Base-by-base conservation (phyloP, 2,797 vertebrate species). In the Clarias fuscus region DNA sequence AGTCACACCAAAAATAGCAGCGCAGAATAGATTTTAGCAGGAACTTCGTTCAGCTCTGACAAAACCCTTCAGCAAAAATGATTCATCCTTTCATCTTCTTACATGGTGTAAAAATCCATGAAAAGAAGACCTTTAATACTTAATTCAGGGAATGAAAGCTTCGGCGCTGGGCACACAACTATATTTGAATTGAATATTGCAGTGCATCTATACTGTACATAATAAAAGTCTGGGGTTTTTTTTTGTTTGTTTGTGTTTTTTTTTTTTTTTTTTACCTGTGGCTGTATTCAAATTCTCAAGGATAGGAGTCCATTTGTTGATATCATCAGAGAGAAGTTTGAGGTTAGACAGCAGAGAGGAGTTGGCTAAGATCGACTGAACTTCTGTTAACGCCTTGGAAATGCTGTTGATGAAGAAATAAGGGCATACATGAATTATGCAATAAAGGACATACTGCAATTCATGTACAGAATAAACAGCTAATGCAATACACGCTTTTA, bases 301-400 rank as follows among this genome's bases (percentile, higher is more conserved):
- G 13, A 93, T 18, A 0, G 86, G 89, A 81, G 87, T 30, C 95
- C 89, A 95, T 70, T 90, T 91, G 64, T 92, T 64, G 3, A 94
- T 11, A 85, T 94, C 93, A 27, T 91, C 90, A 0, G 91, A 92
- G 33, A 96, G 88, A 64, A 89, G 15, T 87, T 88, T 87, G 0
- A 90, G 71, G 1, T 92, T 93, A 84, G 87, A 90, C 90, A 95
- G 86, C 82, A 93, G n/a, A 5, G 93, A 91, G 67, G 89, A 65
- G 88, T 94, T 88, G 65, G 89, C 85, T 86, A 96, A 53, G 7
- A 94, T 77, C 14, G 75, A 90, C 76, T 96, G 95, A 30, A 96
- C 87, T 88, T 96, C 94, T 1, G 93, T 92, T 87, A 96, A 86
- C 27, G 93, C 61, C 75, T 92, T 91, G 10, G 95, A 65, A 84